Percentiles rank a stretch among this genome's conserved stretches.
Conservation (phyloP, 92 coral and sea anemone species). For the Anthopleura xanthogrammica region DNA sequence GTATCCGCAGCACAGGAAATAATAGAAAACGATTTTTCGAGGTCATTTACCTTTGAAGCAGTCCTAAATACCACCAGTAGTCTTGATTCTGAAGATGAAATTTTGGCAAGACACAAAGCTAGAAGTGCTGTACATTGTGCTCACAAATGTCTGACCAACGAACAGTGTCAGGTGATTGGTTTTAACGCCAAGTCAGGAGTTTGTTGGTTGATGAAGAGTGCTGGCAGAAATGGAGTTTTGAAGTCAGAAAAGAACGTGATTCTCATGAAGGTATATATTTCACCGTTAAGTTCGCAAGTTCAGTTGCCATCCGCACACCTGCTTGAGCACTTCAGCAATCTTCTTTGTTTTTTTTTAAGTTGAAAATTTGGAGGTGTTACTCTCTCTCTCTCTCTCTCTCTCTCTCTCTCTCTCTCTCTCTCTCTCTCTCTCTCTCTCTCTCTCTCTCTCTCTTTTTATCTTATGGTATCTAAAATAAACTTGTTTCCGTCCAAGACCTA, state of each 20-base stretch:
- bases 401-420: too few species aligned
- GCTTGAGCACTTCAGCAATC: too few species aligned
- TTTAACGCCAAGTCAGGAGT: background rate
- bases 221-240: background rate
- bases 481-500: background rate
- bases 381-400: too few species aligned
- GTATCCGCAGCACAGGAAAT: background rate
- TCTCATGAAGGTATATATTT: background rate
- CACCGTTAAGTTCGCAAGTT: background rate
- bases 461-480: too few species aligned
- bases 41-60: background rate
- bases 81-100: background rate
- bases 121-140: constrained; percentile 11
- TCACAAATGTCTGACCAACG: background rate
- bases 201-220: background rate
- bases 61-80: background rate
- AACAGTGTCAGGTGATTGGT: constrained; percentile 8
- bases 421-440: too few species aligned
- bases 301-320: background rate
- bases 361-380: too few species aligned
- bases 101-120: background rate
- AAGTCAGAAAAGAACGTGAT: background rate
- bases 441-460: too few species aligned
- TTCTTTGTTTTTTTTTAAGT: too few species aligned
- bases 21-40: background rate